Evolutionary conservation across 2,797 vertebrate species (phyloP), one percentile per base, ranked within the genome.

Genomic region (Clarias pachynema): DNA sequence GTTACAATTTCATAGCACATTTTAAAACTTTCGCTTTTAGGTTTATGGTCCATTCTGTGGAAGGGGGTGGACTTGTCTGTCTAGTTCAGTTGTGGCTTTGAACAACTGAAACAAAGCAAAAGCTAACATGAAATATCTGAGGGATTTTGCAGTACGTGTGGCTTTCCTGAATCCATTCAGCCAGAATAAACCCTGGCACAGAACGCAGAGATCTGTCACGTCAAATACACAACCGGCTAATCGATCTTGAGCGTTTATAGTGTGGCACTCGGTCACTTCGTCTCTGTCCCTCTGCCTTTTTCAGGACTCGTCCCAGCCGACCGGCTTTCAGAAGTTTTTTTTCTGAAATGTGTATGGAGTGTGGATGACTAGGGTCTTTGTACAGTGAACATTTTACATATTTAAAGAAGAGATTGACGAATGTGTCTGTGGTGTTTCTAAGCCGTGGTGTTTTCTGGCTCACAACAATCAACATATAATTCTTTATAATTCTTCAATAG

Each of bases 51-150:
- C 10, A 3, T 24, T 60, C 56, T 79, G 59, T 65, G 63, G 24
- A 44, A 40, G 77, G 10, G 69, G 44, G 44, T 77, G 74, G 49
- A 59, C 59, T 44, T 2, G 16, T 40, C 53, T 82, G 79, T 85
- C 31, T 83, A 20, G 56, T 62, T 81, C 6, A 40, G n/a, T 66
- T 69, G 81, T 85, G 10, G 24, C 63, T 68, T 56, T 75, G 81
- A 18, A 24, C 72, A 78, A 79, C 40, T 89, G 29, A 89, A 91
- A 87, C 85, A 81, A 74, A 12, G 79, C 83, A 84, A 89, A 93
- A 93, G 83, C 89, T 87, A 91, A 93, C 90, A 93, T 92, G 94
- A 94, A 93, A 91, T 93, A 90, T 87, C 88, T 59, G 82, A 79
- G 83, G 91, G 91, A 89, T 93, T 93, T 93, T 83, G 68, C 85